phyloP scores from a whole-genome alignment of 2,888 invertebrate species.

The Muscina levida region DNA sequence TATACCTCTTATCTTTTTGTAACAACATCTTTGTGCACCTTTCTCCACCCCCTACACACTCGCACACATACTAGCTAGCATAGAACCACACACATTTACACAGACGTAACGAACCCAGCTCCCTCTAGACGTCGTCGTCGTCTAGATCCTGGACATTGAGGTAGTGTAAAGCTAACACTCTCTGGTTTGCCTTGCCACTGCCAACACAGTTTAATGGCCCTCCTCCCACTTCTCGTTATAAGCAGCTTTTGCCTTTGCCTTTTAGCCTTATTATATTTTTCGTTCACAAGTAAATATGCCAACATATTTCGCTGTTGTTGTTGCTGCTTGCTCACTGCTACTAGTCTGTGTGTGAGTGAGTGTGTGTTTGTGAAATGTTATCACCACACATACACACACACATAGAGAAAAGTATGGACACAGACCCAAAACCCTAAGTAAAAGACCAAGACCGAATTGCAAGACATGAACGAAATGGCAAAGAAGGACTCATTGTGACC shows the following conservation, averaged over 20 bases:
- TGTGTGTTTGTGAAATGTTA: constrained; percentile 9
- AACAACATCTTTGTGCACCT: constrained; percentile 14
- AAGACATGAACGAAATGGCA: constrained; percentile 53
- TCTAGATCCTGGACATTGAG: no score
- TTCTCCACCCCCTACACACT: neutral
- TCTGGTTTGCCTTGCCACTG: neutral
- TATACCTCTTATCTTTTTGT: constrained; percentile 15
- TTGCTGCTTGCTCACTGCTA: neutral
- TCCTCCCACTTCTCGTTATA: constrained; percentile 9
- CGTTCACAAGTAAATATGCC: constrained; percentile 63
- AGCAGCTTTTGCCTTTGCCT: constrained; percentile 42
- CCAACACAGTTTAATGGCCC: constrained; percentile 7
- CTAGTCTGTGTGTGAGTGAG: constrained; percentile 30
- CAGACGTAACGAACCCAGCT: no score
- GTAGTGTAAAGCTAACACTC: no score
- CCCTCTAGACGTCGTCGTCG: no score
- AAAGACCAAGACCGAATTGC: constrained; percentile 62
- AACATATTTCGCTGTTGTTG: constrained; percentile 44
- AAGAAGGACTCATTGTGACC: constrained; percentile 66
- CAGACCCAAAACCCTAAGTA: constrained; percentile 53
- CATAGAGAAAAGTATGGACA: neutral
- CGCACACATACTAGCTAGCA: no score
- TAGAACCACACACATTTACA: no score
- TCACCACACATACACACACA: neutral
- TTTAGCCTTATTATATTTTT: constrained; percentile 61